Conservation (phyloP, 2,888 invertebrate genomes). For the Ephialtes manifestator region DNA sequence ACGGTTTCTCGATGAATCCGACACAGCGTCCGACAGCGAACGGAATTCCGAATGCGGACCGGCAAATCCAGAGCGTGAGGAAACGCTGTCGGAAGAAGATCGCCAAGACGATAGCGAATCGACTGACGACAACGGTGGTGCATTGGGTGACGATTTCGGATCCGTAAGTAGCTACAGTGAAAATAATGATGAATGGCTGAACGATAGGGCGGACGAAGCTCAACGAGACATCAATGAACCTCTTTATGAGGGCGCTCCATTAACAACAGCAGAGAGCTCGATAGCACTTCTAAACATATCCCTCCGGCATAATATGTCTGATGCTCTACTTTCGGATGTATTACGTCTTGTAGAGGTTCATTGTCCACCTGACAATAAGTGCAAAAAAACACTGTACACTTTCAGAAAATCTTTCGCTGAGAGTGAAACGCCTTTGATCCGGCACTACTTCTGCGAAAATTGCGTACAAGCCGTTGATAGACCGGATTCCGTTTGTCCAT, state of each 20-base stretch:
- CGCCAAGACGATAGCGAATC: neutral
- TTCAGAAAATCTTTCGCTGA: slow-evolving; percentile 59
- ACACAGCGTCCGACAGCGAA: slow-evolving; percentile 8
- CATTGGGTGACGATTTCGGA: slow-evolving; percentile 12
- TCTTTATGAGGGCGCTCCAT: slow-evolving; percentile 31
- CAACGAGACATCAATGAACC: slow-evolving; percentile 11
- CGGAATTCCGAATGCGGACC: neutral
- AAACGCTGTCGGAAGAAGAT: slow-evolving; percentile 1
- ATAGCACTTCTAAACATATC: slow-evolving; percentile 29
- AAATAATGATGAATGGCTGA: neutral
- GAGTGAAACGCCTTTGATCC: slow-evolving; percentile 43
- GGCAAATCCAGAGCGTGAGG: slow-evolving; percentile 9
- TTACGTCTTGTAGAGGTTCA: slow-evolving; percentile 48
- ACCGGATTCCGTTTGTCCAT: slow-evolving; percentile 21
- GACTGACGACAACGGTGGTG: neutral
- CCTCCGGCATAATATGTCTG: slow-evolving; percentile 25
- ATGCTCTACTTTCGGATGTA: slow-evolving; percentile 15
- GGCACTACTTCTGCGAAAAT: slow-evolving; percentile 57
- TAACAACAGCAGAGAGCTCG: slow-evolving; percentile 32
- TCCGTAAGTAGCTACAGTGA: slow-evolving; percentile 1
- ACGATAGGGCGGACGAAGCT: neutral
- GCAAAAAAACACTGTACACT: slow-evolving; percentile 51
- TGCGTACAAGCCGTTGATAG: slow-evolving; percentile 45
- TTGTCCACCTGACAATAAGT: slow-evolving; percentile 48
- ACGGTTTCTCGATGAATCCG: slow-evolving; percentile 5